Base-by-base conservation (phyloP, 2,113 vertebrate genomes). In the Haemorhous mexicanus region DNA sequence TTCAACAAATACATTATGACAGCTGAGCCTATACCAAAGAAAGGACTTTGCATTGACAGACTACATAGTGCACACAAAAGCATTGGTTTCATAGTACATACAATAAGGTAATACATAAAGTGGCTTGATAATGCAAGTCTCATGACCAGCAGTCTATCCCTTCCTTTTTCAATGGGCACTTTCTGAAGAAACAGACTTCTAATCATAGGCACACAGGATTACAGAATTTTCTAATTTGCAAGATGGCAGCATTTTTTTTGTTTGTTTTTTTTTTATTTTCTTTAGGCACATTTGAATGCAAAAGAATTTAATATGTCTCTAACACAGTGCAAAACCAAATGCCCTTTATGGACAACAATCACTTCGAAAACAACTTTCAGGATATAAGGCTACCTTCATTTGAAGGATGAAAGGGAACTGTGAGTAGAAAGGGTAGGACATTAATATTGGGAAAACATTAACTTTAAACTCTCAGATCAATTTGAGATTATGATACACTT, bases 271-370 rank as follows among this genome's bases (percentile, higher is more conserved):
- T 2, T 92, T 76, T 74, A 32, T 35, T 64, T 94, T 82, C 9
- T 97, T 97, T 94, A 98, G 98, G 98, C 97, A 98, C 98, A 91
- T 97, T 91, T 94, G 97, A 97, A 98, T 97, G 97, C 95, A 96
- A 95, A 96, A 93, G 26, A 62, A 87, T 59, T 43, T 76, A 26
- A 16, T 68, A 87, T 94, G 76, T 96, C 95, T 94, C 67, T 89
- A 97, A 95, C 72, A 97, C 95, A 97, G 97, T 98, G 97, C 97
- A 98, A 98, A 95, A 95, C 95, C 21, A 15, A 97, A 88, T 97
- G 93, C 94, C 95, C 41, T 93, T 77, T 94, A 79, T 44, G 83
- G 96, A 95, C 95, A 97, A 93, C 80, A 63, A 95, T 95, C 94
- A 92, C 90, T 93, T 94, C 84, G 64, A 91, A 97, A 97, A 96